Evolutionary conservation across 2,113 vertebrate genomes (phyloP).

Genomic region (Orcinus orca): DNA sequence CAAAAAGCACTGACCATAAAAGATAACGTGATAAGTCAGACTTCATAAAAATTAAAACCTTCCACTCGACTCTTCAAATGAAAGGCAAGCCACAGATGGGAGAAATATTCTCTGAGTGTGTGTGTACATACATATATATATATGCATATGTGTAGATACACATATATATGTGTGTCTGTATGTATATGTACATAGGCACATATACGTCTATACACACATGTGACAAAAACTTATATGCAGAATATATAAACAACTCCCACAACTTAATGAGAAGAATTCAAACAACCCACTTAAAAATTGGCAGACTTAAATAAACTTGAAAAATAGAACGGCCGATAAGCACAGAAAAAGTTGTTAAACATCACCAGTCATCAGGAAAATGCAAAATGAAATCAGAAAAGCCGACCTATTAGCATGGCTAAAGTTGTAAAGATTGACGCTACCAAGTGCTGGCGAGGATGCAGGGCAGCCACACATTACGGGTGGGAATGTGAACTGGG

Average conservation of each 20-base stretch:
- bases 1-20: not conserved
- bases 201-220: rapidly evolving
- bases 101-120: not conserved
- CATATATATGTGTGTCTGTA: rapidly evolving
- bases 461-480: rapidly evolving
- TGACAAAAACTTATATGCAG: not conserved
- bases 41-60: not conserved
- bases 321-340: not conserved
- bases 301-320: not conserved
- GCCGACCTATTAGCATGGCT: not conserved
- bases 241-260: not conserved
- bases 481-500: rapidly evolving
- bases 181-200: rapidly evolving
- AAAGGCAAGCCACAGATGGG: not conserved
- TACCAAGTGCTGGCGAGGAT: rapidly evolving
- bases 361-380: not conserved
- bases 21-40: not conserved
- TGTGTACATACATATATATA: rapidly evolving
- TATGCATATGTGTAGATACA: too few relatives aligned
- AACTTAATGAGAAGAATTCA: not conserved
- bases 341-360: not conserved
- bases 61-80: not conserved
- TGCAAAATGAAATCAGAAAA: not conserved
- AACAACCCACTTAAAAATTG: not conserved
- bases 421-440: rapidly evolving